A percentile compares a stretch with the other conserved stretches of the same genome.
Evolutionary conservation across 2,797 vertebrate genomes (phyloP).

Genomic region (Myiothlypis chrysogaster): DNA sequence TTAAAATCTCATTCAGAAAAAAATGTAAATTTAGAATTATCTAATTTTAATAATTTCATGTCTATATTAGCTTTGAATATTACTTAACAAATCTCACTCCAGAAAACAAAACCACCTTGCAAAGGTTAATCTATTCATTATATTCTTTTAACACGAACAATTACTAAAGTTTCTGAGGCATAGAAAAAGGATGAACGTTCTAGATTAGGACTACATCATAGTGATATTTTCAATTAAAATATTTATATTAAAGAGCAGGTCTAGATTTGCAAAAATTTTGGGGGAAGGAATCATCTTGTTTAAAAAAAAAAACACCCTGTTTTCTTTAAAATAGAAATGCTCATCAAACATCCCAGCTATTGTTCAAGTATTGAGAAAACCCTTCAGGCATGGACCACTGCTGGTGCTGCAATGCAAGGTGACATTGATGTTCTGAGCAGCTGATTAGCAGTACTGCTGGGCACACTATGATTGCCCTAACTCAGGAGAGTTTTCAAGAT

Average conservation of each 20-base stretch:
- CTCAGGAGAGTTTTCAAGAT: neutral
- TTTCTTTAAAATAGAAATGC: neutral
- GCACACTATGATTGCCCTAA: neutral
- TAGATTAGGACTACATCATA: neutral
- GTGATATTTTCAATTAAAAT: neutral
- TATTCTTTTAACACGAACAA: neutral
- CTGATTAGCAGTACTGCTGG: neutral
- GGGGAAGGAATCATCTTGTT: neutral
- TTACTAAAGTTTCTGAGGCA: neutral
- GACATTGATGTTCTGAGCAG: neutral
- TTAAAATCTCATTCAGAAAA: neutral
- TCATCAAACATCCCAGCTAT: neutral
- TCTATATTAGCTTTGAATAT: neutral
- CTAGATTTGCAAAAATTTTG: neutral
- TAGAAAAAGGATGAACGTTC: neutral
- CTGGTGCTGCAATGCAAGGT: neutral
- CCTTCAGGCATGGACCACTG: neutral
- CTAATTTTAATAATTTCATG: neutral
- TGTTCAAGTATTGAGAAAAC: neutral
- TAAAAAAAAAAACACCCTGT: accelerated
- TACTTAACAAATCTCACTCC: neutral
- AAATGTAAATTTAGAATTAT: neutral
- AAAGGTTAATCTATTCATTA: neutral
- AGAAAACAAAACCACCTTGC: neutral
- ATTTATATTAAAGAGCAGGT: neutral